Evolutionary conservation across 2,888 invertebrate species (phyloP), one percentile per base, ranked within the genome.

Genomic region (Lissocephala sabroskyi): DNA sequence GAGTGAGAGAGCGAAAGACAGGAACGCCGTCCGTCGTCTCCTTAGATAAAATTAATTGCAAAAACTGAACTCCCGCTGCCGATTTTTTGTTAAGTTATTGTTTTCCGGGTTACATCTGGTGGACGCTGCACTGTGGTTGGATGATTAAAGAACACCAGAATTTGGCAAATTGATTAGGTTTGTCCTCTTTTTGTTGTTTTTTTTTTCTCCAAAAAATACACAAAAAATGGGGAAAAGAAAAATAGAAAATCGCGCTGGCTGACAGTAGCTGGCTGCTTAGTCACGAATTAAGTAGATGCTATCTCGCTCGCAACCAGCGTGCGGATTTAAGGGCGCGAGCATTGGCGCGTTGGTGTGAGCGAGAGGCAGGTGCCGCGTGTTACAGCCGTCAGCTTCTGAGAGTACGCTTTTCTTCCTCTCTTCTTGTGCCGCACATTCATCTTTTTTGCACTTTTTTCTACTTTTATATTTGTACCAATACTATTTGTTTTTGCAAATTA

Each of bases 261-360:
- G 44, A 37, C 65, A 65, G 45, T 56, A 55, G 60, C 66, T 70
- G 51, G 9, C 30, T 37, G 49, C 49, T 74, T 39, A 49, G 29
- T 11, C 53, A 65, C 77, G 39, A 46, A 50, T 35, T 10, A 46
- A 55, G 55, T 50, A 53, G 54, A 50, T 48, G 48, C 63, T 36
- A 55, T 76, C 77, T 57, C 62, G 59, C 74, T 68, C 65, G 51
- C 73, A 57, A 11, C 33, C 39, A 18, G 41, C 42, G 65, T 49
- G 60, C 70, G 68, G 66, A 53, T 65, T 66, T 59, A 76, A 70
- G 77, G 68, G 68, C 68, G 77, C 77, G 68, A 66, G 70, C 62
- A 53, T 47, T 59, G n/a, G 16, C 17, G 17, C 33, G 47, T 51
- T 33, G 49, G 68, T 74, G 74, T 56, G 70, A 70, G 66, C 56